Evolutionary conservation across 2,113 vertebrate species (phyloP).

Genomic region (Osmerus mordax): DNA sequence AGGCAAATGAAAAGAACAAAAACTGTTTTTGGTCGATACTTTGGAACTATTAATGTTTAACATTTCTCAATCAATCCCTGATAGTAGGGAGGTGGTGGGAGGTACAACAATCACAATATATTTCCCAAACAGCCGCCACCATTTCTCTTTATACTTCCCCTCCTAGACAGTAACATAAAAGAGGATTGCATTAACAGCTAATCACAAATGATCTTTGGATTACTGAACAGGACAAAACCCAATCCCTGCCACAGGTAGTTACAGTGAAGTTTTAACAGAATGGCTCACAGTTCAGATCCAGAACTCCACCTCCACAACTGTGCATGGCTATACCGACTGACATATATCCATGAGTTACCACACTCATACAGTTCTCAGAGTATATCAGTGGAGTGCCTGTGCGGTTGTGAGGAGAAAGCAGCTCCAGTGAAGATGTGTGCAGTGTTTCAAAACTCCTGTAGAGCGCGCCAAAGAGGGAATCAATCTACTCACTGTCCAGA

Average conservation of each 20-base stretch:
- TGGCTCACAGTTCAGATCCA: too few species aligned
- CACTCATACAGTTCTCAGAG: too few species aligned
- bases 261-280: not conserved
- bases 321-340: too few species aligned
- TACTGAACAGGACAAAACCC: not conserved
- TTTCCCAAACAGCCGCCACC: not conserved
- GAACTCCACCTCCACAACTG: too few species aligned
- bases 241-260: not conserved
- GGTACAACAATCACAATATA: not conserved
- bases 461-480: not conserved
- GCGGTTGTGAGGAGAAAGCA: not conserved
- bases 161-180: not conserved
- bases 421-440: not conserved
- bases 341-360: too few species aligned
- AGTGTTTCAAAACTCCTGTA: not conserved
- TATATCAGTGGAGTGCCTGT: too few species aligned
- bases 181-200: constrained; percentile 2
- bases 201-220: constrained; percentile 4
- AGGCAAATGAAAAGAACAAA: too few species aligned
- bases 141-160: not conserved
- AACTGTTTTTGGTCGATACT: too few species aligned
- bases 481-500: constrained; percentile 85
- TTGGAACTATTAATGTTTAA: too few species aligned
- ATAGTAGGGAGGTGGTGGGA: not conserved
- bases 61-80: too few species aligned